phyloP scores from a whole-genome alignment of 2,113 vertebrate species.

The Bos taurus region ARS-UCD2.0 NC_037342.1:72049501-72050000 shows the following conservation, averaged over 20 bases:
- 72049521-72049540: background rate
- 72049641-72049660: background rate
- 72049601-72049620: background rate
- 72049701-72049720: background rate
- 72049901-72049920: background rate
- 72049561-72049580: background rate
- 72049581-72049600: background rate
- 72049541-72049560: background rate
- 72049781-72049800: background rate
- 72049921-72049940: background rate
- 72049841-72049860: background rate
- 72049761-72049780: background rate
- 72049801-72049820: background rate
- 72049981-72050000: background rate
- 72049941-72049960: background rate
- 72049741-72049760: background rate
- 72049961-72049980: background rate
- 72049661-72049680: background rate
- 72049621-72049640: too few relatives aligned
- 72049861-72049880: background rate
- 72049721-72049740: background rate
- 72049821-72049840: background rate
- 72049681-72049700: background rate
- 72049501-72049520: background rate
- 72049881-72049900: background rate